Conservation (phyloP, 2,888 invertebrate genomes). For the Plusia festucae region DNA sequence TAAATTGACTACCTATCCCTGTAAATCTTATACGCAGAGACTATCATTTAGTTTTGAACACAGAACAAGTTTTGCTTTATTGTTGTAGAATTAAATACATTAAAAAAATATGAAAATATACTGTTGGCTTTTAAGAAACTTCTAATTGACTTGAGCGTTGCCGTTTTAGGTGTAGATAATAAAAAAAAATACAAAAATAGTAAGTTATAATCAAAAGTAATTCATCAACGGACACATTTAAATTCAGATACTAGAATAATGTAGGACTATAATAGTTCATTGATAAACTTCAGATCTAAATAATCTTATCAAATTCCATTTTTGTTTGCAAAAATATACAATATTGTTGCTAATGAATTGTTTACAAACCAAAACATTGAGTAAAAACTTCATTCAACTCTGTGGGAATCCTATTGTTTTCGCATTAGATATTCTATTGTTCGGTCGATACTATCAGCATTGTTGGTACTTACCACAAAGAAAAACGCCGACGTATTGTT, state of each 20-base stretch:
- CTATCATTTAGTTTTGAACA: no score
- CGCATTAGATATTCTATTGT: slow-evolving; percentile 30
- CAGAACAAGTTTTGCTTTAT: no score
- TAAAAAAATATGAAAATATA: no score
- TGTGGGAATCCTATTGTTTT: slow-evolving; percentile 18
- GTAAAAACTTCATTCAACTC: slow-evolving; percentile 13
- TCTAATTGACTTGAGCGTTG: no score
- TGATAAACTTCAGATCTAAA: not conserved
- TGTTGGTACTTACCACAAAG: slow-evolving; percentile 74
- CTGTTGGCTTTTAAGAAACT: no score
- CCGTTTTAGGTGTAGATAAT: no score
- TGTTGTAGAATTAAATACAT: no score
- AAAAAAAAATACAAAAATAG: no score
- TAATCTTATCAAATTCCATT: not conserved
- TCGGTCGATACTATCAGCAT: slow-evolving; percentile 18
- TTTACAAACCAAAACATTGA: not conserved
- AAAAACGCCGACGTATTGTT: slow-evolving; percentile 77
- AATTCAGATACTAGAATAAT: not conserved
- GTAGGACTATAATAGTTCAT: not conserved
- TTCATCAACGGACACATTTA: not conserved
- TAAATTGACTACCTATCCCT: not conserved
- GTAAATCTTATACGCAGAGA: not conserved
- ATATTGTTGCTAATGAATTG: not conserved
- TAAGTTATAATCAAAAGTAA: no score
- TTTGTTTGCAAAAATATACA: not conserved